These are phyloP conservation scores for Edolisoma coerulescens DNA, from an alignment of 2,113 vertebrate species.

Conservation along the genomic window DNA sequence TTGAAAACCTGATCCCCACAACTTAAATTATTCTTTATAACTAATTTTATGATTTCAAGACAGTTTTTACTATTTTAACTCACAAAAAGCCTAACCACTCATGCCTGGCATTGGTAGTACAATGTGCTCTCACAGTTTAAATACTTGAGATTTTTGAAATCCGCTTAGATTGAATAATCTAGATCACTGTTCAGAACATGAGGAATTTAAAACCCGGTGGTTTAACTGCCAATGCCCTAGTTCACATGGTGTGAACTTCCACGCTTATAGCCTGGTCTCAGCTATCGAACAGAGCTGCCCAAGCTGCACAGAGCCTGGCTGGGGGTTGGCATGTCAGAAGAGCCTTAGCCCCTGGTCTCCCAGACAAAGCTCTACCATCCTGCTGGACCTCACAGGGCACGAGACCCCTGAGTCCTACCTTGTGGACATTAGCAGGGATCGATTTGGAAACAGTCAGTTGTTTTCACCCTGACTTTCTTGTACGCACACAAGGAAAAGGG, in stretches of 20 bases:
- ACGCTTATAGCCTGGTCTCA: neutral
- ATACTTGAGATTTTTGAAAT: constrained; percentile 12
- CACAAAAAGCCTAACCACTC: neutral
- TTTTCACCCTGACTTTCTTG: neutral
- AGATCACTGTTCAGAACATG: neutral
- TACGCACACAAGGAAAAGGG: neutral
- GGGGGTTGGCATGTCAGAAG: fast-evolving
- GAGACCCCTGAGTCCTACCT: neutral
- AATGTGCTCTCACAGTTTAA: neutral
- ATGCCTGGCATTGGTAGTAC: neutral
- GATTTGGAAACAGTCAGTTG: neutral
- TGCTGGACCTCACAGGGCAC: fast-evolving
- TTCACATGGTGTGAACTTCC: neutral
- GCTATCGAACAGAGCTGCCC: fast-evolving
- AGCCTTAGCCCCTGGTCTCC: neutral
- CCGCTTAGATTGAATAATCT: constrained; percentile 32
- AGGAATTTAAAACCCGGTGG: constrained; percentile 13
- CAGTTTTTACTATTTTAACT: neutral
- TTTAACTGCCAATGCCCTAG: neutral
- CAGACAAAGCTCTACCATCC: neutral
- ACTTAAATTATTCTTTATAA: neutral
- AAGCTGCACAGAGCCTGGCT: neutral
- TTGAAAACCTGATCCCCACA: neutral
- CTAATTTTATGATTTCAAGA: neutral
- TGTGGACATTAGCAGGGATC: neutral